Percentiles rank a stretch among this genome's conserved stretches.
Evolutionary conservation across 2,797 vertebrate genomes (phyloP).

Genomic region (Gymnothorax javanicus): DNA sequence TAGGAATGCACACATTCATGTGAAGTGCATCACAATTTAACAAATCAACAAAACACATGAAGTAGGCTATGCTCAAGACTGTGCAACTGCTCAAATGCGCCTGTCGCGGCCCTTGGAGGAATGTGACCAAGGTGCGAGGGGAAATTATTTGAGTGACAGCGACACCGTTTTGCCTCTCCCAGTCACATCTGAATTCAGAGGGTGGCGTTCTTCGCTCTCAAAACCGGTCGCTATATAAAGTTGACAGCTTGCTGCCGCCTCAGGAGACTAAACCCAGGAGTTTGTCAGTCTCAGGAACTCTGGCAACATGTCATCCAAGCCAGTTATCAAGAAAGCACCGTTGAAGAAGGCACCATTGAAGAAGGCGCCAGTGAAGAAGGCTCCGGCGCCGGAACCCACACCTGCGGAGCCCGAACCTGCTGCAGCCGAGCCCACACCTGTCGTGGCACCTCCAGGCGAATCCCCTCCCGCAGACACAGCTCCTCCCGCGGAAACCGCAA

Average conservation of each 20-base stretch:
- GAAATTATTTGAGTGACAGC: neutral
- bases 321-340: constrained; percentile 66
- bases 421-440: accelerated
- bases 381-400: constrained; percentile 44
- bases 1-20: no score
- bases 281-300: constrained; percentile 34
- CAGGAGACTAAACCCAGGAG: constrained; percentile 25
- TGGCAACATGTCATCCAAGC: constrained; percentile 80
- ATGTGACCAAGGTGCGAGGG: neutral
- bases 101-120: neutral
- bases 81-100: neutral
- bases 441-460: neutral
- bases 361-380: constrained; percentile 39
- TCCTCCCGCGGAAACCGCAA: accelerated
- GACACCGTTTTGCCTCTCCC: constrained; percentile 27
- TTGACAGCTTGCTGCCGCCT: constrained; percentile 14
- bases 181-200: constrained; percentile 51
- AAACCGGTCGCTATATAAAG: constrained; percentile 60
- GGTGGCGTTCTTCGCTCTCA: constrained; percentile 55
- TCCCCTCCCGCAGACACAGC: neutral
- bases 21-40: no score
- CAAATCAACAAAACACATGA: no score
- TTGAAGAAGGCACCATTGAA: constrained; percentile 66
- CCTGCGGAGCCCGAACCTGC: constrained; percentile 29
- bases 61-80: no score